phyloP scores from a whole-genome alignment of 2,888 invertebrate genomes.

The Fragum whitleyi region DNA sequence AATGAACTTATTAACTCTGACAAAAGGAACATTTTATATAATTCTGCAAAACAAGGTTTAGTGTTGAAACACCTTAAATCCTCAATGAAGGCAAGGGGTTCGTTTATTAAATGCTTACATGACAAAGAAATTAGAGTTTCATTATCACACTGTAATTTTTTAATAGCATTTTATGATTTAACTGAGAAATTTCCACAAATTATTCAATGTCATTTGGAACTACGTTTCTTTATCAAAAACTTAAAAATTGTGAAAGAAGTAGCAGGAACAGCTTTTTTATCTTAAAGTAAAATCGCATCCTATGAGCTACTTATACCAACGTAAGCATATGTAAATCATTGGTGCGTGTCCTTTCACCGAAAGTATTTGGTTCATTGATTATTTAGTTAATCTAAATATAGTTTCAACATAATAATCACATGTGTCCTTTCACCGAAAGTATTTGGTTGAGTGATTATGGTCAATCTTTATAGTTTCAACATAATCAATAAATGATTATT shows the following conservation, averaged over 20 bases:
- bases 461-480: too few relatives aligned
- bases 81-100: background rate
- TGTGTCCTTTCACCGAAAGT: too few relatives aligned
- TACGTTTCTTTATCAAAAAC: background rate
- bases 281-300: background rate
- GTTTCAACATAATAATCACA: background rate
- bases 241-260: slow-evolving; percentile 1
- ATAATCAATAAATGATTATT: too few relatives aligned
- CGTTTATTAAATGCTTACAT: background rate
- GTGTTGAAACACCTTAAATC: background rate
- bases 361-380: background rate
- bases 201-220: background rate
- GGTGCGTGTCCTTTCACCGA: background rate
- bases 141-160: background rate
- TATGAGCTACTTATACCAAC: background rate
- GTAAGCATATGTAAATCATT: background rate
- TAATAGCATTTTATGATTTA: background rate
- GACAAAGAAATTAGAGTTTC: slow-evolving; percentile 1
- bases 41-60: background rate
- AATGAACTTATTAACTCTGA: background rate
- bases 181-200: background rate
- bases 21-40: background rate
- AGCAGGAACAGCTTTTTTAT: background rate
- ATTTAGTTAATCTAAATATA: background rate
- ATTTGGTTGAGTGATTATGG: background rate